Base-by-base conservation (phyloP, 2,113 vertebrate species). In the Holacanthus passer region DNA sequence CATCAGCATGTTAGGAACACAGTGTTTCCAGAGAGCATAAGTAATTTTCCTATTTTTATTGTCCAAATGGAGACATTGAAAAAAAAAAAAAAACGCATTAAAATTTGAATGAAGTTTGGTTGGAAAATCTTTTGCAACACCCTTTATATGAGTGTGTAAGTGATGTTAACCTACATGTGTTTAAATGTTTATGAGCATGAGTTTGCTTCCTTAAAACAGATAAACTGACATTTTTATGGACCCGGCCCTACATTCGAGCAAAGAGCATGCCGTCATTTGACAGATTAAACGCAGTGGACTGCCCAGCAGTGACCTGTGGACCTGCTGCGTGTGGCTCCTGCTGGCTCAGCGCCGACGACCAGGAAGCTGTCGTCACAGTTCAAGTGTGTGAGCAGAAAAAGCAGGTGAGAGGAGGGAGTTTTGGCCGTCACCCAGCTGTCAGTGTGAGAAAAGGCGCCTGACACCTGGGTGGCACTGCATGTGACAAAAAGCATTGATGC, bases 331-430 rank as follows among this genome's bases (percentile, higher is more conserved):
- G 74, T 48, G 70, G 50, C 41, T 79, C 52, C 72, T 50, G 80
- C 79, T 73, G 86, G 74, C 77, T 82, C 59, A 1, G 53, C 48
- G 16, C 79, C 32, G 7, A 63, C 17, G 17, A 53, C 47, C 62
- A 50, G 63, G 74, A 87, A 67, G 59, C 80, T 79, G 79, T 89
- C 88, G 32, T 79, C 69, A n/a, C 66, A 39, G 53, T 7, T 50
- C 53, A 4, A 19, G 66, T 56, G 5, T 41, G 64, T 79, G 86
- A 89, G 60, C 73, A 63, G 59, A 77, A 86, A 74, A 65, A 81
- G 78, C 87, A 85, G 81, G 81, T 87, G 89, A 91, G 67, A 70
- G 50, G 4, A 77, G 45, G 10, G 17, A 35, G 73, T 31, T 52
- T 64, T 65, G 72, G 59, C 70, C 20, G 7, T 71, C 41, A 56